phyloP scores from a whole-genome alignment of 2,113 vertebrate species.

The Leptobrachium leishanense region DNA sequence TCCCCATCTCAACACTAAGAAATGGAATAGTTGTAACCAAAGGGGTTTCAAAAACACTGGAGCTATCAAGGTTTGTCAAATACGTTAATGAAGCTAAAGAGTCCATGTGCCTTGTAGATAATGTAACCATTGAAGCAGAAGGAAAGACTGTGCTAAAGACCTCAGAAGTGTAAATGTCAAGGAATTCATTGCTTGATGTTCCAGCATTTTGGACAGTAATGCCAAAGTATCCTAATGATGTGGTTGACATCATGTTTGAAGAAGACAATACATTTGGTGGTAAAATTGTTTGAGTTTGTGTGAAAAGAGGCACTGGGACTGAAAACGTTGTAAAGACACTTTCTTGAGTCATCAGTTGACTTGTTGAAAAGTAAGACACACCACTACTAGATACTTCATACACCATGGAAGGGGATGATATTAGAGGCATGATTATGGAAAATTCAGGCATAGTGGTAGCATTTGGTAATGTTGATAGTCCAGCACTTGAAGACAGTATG shows the following conservation, averaged over 20 bases:
- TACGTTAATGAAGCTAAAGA: slow-evolving; percentile 11
- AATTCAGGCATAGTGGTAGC: not conserved
- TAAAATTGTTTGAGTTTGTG: slow-evolving; percentile 66
- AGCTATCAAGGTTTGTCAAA: slow-evolving; percentile 49
- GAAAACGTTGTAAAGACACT: slow-evolving; percentile 55
- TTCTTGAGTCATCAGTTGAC: slow-evolving; percentile 35
- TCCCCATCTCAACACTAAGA: slow-evolving; percentile 38
- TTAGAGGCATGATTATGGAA: not conserved
- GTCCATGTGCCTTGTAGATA: slow-evolving; percentile 65
- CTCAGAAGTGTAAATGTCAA: slow-evolving; percentile 74
- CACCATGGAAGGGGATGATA: slow-evolving; percentile 48
- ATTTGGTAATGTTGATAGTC: not conserved
- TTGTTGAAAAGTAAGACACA: slow-evolving; percentile 49
- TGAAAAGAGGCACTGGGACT: slow-evolving; percentile 67
- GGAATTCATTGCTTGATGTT: slow-evolving; percentile 67
- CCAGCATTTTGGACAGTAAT: slow-evolving; percentile 63
- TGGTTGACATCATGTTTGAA: slow-evolving; percentile 72
- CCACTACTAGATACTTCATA: slow-evolving; percentile 6
- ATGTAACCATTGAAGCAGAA: slow-evolving; percentile 70
- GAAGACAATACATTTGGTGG: slow-evolving; percentile 64
- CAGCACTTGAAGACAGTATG: slow-evolving; percentile 7
- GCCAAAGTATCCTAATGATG: slow-evolving; percentile 63
- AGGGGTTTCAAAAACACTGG: slow-evolving; percentile 31
- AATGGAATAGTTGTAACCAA: slow-evolving; percentile 46
- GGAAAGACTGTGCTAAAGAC: slow-evolving; percentile 81